Evolutionary conservation across 2,888 invertebrate genomes (phyloP).

Genomic region (Ennomos quercinarius): DNA sequence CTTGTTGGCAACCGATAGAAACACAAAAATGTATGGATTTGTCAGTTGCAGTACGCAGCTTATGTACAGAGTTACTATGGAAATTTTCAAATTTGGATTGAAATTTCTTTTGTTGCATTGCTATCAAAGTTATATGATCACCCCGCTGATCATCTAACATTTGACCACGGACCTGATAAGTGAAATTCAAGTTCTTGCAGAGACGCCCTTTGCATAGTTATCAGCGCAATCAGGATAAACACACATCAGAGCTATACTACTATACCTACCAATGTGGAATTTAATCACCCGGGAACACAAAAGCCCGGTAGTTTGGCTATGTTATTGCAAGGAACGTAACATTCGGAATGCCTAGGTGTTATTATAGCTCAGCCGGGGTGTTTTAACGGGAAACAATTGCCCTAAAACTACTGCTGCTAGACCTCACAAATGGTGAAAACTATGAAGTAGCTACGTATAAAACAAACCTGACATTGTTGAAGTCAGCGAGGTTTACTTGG

Average conservation of each 20-base stretch:
- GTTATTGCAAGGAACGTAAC: conserved; percentile 5
- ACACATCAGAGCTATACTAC: background rate
- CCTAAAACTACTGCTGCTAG: conserved; percentile 14
- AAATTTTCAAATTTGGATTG: no score
- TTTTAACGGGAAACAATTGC: conserved; percentile 20
- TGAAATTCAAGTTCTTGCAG: no score
- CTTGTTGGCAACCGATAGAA: no score
- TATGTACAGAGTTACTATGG: no score
- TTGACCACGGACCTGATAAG: no score
- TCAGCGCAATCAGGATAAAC: no score
- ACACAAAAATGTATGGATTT: no score
- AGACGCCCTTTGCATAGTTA: no score
- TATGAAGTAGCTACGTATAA: background rate
- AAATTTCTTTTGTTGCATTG: no score
- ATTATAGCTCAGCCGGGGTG: background rate
- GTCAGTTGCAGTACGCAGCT: no score
- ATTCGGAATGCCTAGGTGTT: conserved; percentile 1
- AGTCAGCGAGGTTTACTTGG: conserved; percentile 31
- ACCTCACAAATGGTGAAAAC: conserved; percentile 1
- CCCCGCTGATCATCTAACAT: no score
- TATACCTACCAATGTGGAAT: conserved; percentile 1
- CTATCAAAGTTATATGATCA: no score
- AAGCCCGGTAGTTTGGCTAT: conserved; percentile 1
- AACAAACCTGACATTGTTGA: conserved; percentile 26
- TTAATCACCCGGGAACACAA: conserved; percentile 4